Percentiles rank a stretch among this genome's conserved stretches.
Conservation (phyloP, 2,888 invertebrate species). For the Latheticus oryzae region DNA sequence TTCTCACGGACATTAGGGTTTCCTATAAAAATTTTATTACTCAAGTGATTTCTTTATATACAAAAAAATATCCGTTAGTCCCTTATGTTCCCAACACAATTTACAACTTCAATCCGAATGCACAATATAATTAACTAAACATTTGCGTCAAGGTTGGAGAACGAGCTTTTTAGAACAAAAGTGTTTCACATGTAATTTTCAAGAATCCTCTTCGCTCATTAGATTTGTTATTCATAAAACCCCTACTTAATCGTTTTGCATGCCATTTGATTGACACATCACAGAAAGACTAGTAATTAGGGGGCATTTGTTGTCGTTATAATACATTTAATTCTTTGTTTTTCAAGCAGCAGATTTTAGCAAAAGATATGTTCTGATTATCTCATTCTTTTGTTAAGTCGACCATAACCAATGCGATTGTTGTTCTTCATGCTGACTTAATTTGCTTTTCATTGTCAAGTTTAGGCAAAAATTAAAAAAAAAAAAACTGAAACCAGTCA, state of each 20-base stretch:
- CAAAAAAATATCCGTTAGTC: conserved; percentile 36
- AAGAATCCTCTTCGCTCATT: conserved; percentile 23
- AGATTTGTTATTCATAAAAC: conserved; percentile 35
- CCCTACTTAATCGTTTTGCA: conserved; percentile 29
- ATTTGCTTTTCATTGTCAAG: no score
- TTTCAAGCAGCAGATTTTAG: conserved; percentile 25
- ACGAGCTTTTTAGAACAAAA: no score
- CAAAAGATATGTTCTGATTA: conserved; percentile 32
- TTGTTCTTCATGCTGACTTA: no score
- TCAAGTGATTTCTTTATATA: conserved; percentile 47
- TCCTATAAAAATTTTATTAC: conserved; percentile 52
- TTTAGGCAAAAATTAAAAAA: no score
- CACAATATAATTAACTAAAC: neutral
- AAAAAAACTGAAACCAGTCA: no score
- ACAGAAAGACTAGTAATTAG: conserved; percentile 40
- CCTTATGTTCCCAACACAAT: conserved; percentile 24
- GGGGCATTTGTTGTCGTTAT: conserved; percentile 34
- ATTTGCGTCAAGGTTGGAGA: no score
- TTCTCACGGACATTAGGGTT: conserved; percentile 64
- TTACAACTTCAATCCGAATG: conserved; percentile 29
- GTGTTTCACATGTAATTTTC: conserved; percentile 37
- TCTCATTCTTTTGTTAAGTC: conserved; percentile 33
- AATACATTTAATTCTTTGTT: conserved; percentile 38
- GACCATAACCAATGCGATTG: no score
- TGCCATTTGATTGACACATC: conserved; percentile 43